Conservation (phyloP, 2,113 vertebrate species). For the Podarcis muralis region DNA sequence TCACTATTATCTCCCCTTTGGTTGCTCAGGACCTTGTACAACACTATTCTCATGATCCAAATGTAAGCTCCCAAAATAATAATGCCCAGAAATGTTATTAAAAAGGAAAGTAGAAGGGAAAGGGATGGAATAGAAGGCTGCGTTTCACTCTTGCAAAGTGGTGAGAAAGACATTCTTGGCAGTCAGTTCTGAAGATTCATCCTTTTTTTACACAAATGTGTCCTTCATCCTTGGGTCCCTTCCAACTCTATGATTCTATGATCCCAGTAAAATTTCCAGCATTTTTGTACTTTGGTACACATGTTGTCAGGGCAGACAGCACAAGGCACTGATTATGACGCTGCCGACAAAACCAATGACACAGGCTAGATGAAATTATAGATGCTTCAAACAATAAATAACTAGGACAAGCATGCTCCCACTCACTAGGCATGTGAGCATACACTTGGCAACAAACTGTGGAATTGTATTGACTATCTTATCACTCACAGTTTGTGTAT, state of each 20-base stretch:
- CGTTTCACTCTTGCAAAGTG: background rate
- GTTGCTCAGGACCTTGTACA: background rate
- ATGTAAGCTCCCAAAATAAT: background rate
- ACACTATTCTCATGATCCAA: too few relatives aligned
- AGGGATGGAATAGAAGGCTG: background rate
- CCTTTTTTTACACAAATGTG: background rate
- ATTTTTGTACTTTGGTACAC: too few relatives aligned
- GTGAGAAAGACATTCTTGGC: background rate
- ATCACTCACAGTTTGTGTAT: background rate
- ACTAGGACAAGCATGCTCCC: background rate
- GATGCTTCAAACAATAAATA: background rate
- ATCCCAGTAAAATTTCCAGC: background rate
- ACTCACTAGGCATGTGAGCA: background rate
- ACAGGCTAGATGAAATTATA: background rate
- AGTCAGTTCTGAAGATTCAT: background rate
- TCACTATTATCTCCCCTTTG: background rate
- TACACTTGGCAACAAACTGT: background rate
- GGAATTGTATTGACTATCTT: background rate
- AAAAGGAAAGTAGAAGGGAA: background rate
- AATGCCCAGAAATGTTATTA: background rate
- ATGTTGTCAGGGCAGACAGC: background rate
- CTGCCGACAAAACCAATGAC: background rate
- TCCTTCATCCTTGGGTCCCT: background rate
- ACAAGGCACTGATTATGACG: background rate
- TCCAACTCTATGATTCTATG: too few relatives aligned